These are phyloP conservation scores for Antechinus stuartii DNA, from an alignment of 2,113 vertebrate genomes.

Conservation along the genomic window DNA sequence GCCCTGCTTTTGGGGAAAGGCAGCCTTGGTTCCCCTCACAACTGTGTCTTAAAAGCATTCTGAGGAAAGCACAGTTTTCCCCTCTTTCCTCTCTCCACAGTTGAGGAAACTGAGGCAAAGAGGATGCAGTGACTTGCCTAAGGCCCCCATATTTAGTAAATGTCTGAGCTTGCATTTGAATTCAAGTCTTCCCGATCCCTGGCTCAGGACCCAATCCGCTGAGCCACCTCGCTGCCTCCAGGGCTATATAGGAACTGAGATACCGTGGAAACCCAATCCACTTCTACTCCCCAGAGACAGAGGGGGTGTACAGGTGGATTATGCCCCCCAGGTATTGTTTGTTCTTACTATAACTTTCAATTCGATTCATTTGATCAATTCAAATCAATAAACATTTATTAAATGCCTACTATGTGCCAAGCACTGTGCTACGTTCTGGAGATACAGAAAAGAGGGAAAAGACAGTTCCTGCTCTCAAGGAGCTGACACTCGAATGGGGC, in stretches of 20 bases:
- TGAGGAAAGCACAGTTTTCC: too few species aligned
- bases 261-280: not conserved
- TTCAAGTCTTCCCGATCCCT: not conserved
- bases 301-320: rapidly evolving
- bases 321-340: not conserved
- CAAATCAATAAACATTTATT: not conserved
- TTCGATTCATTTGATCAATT: not conserved
- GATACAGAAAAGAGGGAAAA: rapidly evolving
- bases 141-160: not conserved
- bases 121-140: too few species aligned
- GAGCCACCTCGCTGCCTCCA: too few species aligned
- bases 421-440: not conserved
- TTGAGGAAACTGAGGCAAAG: too few species aligned
- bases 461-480: not conserved
- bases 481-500: too few species aligned
- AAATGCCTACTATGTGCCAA: not conserved
- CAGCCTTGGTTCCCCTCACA: too few species aligned
- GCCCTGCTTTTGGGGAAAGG: too few species aligned
- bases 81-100: not conserved
- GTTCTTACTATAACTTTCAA: not conserved
- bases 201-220: too few species aligned
- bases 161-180: not conserved
- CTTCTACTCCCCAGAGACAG: not conserved
- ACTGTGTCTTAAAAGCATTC: too few species aligned
- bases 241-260: too few species aligned